These are phyloP conservation scores for Protonibea diacanthus DNA, from an alignment of 2,797 vertebrate genomes.

Conservation along the genomic window DNA sequence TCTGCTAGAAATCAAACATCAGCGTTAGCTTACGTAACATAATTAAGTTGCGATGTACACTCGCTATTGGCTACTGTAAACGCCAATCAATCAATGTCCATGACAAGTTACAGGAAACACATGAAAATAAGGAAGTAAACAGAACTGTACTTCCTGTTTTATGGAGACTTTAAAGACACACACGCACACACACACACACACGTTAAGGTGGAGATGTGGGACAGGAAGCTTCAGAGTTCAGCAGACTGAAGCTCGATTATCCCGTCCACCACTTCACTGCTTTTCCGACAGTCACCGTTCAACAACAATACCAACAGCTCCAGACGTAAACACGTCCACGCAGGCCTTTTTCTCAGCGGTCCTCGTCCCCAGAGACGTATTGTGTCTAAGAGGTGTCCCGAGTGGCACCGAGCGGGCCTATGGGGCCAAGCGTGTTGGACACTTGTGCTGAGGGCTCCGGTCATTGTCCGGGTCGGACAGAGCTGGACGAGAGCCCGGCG, in stretches of 20 bases:
- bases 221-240: conserved; percentile 67
- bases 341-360: conserved; percentile 42
- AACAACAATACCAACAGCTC: conserved; percentile 63
- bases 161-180: not conserved
- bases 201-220: conserved; percentile 25
- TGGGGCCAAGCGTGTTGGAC: conserved; percentile 31
- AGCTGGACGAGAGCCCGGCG: conserved; percentile 68
- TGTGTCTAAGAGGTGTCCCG: conserved; percentile 64
- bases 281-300: conserved; percentile 44
- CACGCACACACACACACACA: conserved; percentile 10
- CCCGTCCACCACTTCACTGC: conserved; percentile 29
- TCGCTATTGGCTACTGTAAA: no score
- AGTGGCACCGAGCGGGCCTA: conserved; percentile 34
- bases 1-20: no score
- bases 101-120: no score
- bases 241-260: conserved; percentile 55
- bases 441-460: conserved; percentile 62
- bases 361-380: conserved; percentile 56
- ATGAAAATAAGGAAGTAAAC: no score
- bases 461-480: conserved; percentile 67
- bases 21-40: no score
- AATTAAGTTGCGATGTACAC: no score
- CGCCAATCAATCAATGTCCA: no score
- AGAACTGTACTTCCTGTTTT: no score
- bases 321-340: conserved; percentile 57